These are phyloP conservation scores for Pagetopsis macropterus DNA, from an alignment of 2,797 vertebrate species.

Conservation along the genomic window DNA sequence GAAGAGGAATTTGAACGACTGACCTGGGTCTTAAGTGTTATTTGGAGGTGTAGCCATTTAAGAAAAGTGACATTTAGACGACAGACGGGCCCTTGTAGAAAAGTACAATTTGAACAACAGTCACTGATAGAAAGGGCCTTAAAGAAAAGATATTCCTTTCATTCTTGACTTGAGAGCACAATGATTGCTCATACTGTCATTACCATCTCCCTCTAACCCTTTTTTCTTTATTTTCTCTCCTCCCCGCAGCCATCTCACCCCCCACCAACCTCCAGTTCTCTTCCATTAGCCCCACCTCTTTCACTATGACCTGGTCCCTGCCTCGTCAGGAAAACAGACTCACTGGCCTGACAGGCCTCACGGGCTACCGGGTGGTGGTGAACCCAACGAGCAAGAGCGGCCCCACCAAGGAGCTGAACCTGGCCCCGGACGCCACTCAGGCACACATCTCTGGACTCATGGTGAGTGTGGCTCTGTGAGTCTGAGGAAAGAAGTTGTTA, in stretches of 20 bases:
- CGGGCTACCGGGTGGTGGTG: constrained; percentile 93
- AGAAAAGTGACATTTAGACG: no score
- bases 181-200: no score
- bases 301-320: constrained; percentile 88
- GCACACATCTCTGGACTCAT: constrained; percentile 91
- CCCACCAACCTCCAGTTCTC: constrained; percentile 90
- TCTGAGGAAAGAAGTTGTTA: not conserved
- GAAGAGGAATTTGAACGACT: no score
- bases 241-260: constrained; percentile 87
- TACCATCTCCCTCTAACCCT: not conserved
- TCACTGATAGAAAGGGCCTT: no score
- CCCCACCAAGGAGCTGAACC: constrained; percentile 91
- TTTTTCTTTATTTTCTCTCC: not conserved
- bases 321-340: constrained; percentile 87
- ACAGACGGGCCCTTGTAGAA: no score
- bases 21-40: no score
- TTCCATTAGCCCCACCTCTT: constrained; percentile 89
- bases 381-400: constrained; percentile 92
- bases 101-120: no score
- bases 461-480: constrained; percentile 80
- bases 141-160: no score
- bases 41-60: no score
- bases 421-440: constrained; percentile 89
- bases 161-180: no score
- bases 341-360: constrained; percentile 85